Conservation (phyloP, 1,140 invertebrate genomes). For the Muscidifurax raptorellus region DNA sequence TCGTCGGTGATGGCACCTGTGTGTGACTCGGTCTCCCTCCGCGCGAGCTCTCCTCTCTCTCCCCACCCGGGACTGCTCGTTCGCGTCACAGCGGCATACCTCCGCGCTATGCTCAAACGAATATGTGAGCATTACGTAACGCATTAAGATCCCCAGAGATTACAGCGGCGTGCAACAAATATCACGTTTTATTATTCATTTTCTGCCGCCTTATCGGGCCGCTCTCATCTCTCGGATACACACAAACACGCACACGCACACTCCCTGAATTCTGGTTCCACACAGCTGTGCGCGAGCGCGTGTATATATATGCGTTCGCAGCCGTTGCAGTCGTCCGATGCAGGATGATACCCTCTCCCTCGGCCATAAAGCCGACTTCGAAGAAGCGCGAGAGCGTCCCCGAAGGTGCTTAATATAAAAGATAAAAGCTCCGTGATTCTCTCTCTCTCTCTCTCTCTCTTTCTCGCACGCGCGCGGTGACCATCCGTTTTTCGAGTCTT, state of each 20-base stretch:
- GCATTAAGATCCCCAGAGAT: slow-evolving; percentile 63
- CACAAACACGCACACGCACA: neutral
- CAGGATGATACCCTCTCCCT: neutral
- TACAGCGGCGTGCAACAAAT: slow-evolving; percentile 62
- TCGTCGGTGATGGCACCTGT: slow-evolving; percentile 12
- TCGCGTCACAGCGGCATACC: slow-evolving; percentile 19
- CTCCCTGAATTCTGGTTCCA: neutral
- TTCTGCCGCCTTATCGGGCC: slow-evolving; percentile 59
- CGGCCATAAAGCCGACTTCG: slow-evolving; percentile 40
- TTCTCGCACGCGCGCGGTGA: slow-evolving; percentile 29
- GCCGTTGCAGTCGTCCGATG: slow-evolving; percentile 21
- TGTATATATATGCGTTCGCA: neutral
- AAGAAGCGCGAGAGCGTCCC: slow-evolving; percentile 32
- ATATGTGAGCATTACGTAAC: slow-evolving; percentile 65
- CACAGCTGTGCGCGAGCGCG: neutral
- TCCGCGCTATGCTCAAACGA: slow-evolving; percentile 45
- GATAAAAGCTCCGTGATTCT: slow-evolving; percentile 45
- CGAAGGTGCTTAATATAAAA: slow-evolving; percentile 51
- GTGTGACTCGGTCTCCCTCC: neutral
- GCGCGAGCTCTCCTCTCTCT: neutral
- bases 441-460: slow-evolving; percentile 41
- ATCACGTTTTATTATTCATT: slow-evolving; percentile 66
- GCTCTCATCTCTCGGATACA: slow-evolving; percentile 12
- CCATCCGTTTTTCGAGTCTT: slow-evolving; percentile 21
- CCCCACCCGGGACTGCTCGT: neutral